These are phyloP conservation scores for Notospermus geniculatus DNA, from an alignment of 1,140 invertebrate genomes.

Conservation along the genomic window DNA sequence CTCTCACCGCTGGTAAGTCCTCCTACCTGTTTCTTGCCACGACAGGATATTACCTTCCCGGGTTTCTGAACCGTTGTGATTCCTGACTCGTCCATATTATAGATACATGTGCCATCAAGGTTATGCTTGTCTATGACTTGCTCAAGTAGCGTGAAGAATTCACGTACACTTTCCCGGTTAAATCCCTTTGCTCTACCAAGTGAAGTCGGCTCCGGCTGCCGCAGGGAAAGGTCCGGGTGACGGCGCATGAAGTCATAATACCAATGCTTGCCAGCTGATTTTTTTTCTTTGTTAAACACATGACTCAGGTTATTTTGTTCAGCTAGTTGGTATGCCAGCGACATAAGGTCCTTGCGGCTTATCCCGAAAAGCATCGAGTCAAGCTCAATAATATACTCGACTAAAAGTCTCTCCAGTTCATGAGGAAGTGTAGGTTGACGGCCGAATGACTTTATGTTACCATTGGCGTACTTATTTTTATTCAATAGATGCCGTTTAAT, in stretches of 20 bases:
- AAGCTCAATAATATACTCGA: too few species aligned
- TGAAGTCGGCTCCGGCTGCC: conserved; percentile 54
- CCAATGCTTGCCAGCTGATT: conserved; percentile 51
- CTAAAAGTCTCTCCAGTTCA: too few species aligned
- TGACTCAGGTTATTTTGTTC: not conserved
- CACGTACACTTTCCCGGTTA: conserved; percentile 36
- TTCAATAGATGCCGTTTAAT: too few species aligned
- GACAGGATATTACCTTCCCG: conserved; percentile 16
- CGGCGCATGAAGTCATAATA: conserved; percentile 50
- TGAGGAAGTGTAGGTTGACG: too few species aligned
- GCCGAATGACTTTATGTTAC: too few species aligned
- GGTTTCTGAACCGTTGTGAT: conserved; percentile 13
- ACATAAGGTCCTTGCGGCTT: conserved; percentile 4
- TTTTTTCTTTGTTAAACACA: conserved; percentile 10
- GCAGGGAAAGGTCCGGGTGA: conserved; percentile 42
- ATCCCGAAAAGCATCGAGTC: conserved; percentile 1
- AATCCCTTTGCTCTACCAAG: conserved; percentile 50
- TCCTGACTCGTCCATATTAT: too few species aligned
- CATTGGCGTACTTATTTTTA: too few species aligned
- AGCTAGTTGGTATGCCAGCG: conserved; percentile 6
- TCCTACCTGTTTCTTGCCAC: conserved; percentile 20
- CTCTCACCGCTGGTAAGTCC: conserved; percentile 14
- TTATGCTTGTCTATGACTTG: conserved; percentile 3
- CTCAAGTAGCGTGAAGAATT: conserved; percentile 20
- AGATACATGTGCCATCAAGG: conserved; percentile 1